Percentiles rank a stretch among this genome's conserved stretches.
Conservation (phyloP, 2,888 invertebrate genomes). For the Coecobrya sp. region DNA sequence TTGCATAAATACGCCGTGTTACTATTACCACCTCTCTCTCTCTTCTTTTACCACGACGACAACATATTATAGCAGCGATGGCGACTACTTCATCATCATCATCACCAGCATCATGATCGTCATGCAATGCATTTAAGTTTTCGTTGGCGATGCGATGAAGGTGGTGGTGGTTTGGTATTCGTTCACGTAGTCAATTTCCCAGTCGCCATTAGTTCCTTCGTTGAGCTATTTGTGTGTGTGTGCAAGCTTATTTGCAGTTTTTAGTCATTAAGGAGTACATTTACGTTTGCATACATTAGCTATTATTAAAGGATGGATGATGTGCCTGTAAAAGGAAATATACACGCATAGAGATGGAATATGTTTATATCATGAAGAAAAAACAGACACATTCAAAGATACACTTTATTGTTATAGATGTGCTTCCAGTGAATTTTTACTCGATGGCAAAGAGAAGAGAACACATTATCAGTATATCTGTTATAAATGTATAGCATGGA, state of each 20-base stretch:
- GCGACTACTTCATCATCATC: slow-evolving; percentile 25
- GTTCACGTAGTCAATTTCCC: slow-evolving; percentile 59
- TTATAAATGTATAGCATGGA: not conserved
- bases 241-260: slow-evolving; percentile 76
- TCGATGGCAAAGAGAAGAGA: too few relatives aligned
- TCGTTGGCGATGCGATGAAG: not conserved
- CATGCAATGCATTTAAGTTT: slow-evolving; percentile 14
- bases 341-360: not conserved
- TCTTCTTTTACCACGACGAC: slow-evolving; percentile 1
- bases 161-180: slow-evolving; percentile 9
- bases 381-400: slow-evolving; percentile 3
- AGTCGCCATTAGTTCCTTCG: slow-evolving; percentile 57
- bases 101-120: not conserved
- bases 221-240: slow-evolving; percentile 23
- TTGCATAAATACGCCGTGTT: slow-evolving; percentile 21
- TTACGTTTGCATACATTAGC: slow-evolving; percentile 72
- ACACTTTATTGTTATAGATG: not conserved
- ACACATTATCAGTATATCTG: too few relatives aligned
- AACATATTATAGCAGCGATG: not conserved
- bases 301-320: slow-evolving; percentile 54
- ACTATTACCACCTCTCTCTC: slow-evolving; percentile 30
- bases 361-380: not conserved
- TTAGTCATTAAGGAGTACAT: slow-evolving; percentile 77
- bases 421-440: slow-evolving; percentile 3
- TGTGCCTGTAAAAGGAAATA: not conserved